These are phyloP conservation scores for Euspilapteryx auroguttella DNA, from an alignment of 2,888 invertebrate species.

Conservation along the genomic window DNA sequence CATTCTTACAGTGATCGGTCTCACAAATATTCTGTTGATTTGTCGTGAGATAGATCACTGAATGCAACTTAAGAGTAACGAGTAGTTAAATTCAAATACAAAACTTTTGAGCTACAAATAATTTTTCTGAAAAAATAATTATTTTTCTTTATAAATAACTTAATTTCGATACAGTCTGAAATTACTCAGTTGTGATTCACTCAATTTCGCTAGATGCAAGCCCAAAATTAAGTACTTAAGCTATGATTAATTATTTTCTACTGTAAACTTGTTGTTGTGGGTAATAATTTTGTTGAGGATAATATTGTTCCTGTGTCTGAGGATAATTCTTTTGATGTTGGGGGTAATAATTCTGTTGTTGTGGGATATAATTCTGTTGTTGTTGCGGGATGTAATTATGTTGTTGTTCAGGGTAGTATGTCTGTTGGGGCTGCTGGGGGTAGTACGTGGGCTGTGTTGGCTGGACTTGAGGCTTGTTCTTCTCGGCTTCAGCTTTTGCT, in stretches of 20 bases:
- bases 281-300: slow-evolving; percentile 7
- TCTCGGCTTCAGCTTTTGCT: slow-evolving; percentile 22
- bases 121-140: too few species aligned
- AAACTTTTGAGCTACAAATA: too few species aligned
- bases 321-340: slow-evolving; percentile 9
- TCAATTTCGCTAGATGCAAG: too few species aligned
- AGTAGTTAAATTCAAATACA: too few species aligned
- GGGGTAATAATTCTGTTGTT: slow-evolving; percentile 9
- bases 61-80: too few species aligned
- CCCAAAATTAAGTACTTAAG: too few species aligned
- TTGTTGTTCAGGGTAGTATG: slow-evolving; percentile 9
- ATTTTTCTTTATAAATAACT: too few species aligned
- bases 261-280: too few species aligned
- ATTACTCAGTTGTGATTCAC: too few species aligned
- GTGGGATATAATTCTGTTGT: too few species aligned
- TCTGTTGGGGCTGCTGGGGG: slow-evolving; percentile 8
- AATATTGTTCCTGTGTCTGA: slow-evolving; percentile 4
- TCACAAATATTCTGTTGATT: background rate
- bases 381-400: slow-evolving; percentile 11
- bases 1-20: background rate
- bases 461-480: slow-evolving; percentile 19
- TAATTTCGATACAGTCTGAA: too few species aligned
- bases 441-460: slow-evolving; percentile 8
- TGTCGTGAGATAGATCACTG: background rate
- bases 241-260: too few species aligned